Base-by-base conservation (phyloP, 1,140 invertebrate genomes). In the Drosophila mauritiana region DNA sequence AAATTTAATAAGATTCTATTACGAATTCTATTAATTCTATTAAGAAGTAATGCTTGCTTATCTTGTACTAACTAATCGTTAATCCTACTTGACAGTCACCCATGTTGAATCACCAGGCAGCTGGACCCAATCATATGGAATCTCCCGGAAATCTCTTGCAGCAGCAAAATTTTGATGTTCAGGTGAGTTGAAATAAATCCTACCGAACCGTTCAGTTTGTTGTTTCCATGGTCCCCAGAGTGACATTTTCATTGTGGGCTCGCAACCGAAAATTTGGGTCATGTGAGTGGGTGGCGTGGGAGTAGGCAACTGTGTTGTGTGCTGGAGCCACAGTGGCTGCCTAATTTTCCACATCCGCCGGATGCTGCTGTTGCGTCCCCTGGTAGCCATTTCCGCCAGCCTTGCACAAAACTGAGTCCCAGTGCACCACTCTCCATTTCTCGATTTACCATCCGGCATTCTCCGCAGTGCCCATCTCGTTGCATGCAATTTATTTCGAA, bases 151-250 rank as follows among this genome's bases (percentile, higher is more conserved):
- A 92, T 88, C 74, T 92, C 20, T 76, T 92, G 70, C 92, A 92
- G 56, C 91, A 92, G 45, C 91, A 91, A 75, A 92, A 90, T 84
- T 92, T 78, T 83, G 92, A 92, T 92, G 91, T 92, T 89, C 91
- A 92, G 91, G 91, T 92, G 57, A 92, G 91, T 86, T 42, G 1
- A 51, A 45, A 17, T 31, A 37, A 37, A 27, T 43, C 39, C 45
- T 43, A 45, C 13, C 13, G 20, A 48, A 42, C 56, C 12, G 15
- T 45, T 73, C 56, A n/a, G 15, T 45, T 73, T 67, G 31, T 58
- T 42, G 39, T 31, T 55, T 43, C 22, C 13, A 8, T 40, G 48
- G 53, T 13, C 74, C 51, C 74, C 31, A 49, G 73, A 54, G 73
- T 69, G 48, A 31, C 45, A 69, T 77, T 69, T 34, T 61, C 73